Percentiles rank a stretch among this genome's conserved stretches.
Conservation (phyloP, 2,113 vertebrate species). For the Thamnophis sirtalis region DNA sequence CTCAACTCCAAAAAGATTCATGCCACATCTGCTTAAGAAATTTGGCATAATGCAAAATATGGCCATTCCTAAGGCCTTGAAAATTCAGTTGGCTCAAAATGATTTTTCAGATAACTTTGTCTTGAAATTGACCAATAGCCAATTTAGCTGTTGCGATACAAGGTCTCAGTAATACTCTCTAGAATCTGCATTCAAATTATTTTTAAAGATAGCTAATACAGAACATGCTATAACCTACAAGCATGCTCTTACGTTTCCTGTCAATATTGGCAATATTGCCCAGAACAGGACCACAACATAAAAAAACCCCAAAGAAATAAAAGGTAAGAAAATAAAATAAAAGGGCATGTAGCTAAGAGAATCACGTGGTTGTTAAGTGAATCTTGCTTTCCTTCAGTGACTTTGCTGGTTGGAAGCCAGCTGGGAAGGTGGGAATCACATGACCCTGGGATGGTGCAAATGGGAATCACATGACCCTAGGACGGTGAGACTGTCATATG, state of each 20-base stretch:
- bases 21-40: background rate
- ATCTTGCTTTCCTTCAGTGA: too few species aligned
- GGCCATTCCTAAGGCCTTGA: background rate
- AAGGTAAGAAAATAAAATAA: background rate
- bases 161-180: background rate
- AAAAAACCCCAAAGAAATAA: background rate
- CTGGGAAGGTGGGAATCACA: too few species aligned
- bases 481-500: too few species aligned
- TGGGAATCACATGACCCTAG: too few species aligned
- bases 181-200: background rate
- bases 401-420: too few species aligned
- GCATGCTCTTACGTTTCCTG: background rate
- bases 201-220: background rate
- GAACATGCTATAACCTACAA: background rate
- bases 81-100: background rate
- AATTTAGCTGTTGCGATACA: background rate
- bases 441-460: too few species aligned
- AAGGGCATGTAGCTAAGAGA: too few species aligned
- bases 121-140: background rate
- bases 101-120: background rate
- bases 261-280: background rate
- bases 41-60: background rate
- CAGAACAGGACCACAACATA: background rate
- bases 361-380: too few species aligned
- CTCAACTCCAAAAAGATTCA: background rate